Base-by-base conservation (phyloP, 2,797 vertebrate species). In the Crax fasciolata region DNA sequence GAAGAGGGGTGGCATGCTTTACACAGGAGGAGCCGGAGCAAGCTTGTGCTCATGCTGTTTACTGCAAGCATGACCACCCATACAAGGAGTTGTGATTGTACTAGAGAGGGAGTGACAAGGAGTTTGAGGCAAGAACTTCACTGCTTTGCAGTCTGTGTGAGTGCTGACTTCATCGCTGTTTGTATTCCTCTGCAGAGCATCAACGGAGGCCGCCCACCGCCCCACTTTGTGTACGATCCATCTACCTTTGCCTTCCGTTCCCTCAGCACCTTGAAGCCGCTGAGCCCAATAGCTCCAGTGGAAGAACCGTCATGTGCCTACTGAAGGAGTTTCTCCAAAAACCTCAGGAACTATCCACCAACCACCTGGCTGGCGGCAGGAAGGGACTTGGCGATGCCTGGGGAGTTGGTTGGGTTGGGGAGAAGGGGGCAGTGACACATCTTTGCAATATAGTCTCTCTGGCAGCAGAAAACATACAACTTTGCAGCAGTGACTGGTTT, bases 221-320 rank as follows among this genome's bases (percentile, higher is more conserved):
- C 98, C 84, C 98, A 98, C 95, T 99, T 99, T 65, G 94, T 98
- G 90, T 99, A 98, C 10, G 99, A 99, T 87, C 99, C 99, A 44
- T 99, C 99, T 85, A 98, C 98, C 95, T 99, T 99, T 84, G 98
- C 99, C 95, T 99, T 99, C 97, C 98, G 98, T 52, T 99, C 99
- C 63, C 96, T 99, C 95, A 99, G 98, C 98, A 98, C 98, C 30
- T 98, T 98, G 90, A 98, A 98, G 72, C 98, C 98, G 35, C 98
- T 98, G 97, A 99, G 98, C 95, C 98, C 99, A 0, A 95, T 99
- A 94, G 98, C 98, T 86, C 98, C 98, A 10, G 98, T 98, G 8
- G 99, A 99, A 96, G 99, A 99, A 91, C 98, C 98, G 28, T 97
- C 98, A 43, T 98, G 98, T 98, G 97, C 97, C 97, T 98, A 97